A percentile compares a stretch with the other conserved stretches of the same genome.
Evolutionary conservation across 1,140 invertebrate species (phyloP).

Genomic region (Eubasilissa regina): DNA sequence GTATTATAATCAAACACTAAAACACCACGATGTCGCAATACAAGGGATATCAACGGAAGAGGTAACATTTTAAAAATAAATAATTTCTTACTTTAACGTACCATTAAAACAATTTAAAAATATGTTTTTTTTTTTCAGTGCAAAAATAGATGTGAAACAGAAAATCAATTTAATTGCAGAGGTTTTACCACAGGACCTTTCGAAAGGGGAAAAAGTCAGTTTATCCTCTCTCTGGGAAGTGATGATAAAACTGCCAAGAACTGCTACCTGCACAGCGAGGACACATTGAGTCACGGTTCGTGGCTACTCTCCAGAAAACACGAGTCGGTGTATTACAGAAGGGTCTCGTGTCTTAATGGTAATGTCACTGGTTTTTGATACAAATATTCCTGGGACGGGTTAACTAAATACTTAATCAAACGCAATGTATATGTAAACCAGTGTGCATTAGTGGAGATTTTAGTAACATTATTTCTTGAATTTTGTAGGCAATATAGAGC

Average conservation of each 20-base stretch:
- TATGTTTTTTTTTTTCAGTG: constrained; percentile 61
- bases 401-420: too few species aligned
- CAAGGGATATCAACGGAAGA: constrained; percentile 67
- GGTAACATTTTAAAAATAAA: constrained; percentile 59
- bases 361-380: constrained; percentile 50
- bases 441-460: too few species aligned
- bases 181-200: constrained; percentile 64
- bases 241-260: constrained; percentile 45
- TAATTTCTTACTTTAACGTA: background rate
- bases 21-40: constrained; percentile 67
- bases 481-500: too few species aligned
- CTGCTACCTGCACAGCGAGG: constrained; percentile 70
- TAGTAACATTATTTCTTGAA: too few species aligned
- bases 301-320: constrained; percentile 66
- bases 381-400: background rate
- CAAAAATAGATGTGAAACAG: constrained; percentile 66
- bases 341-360: constrained; percentile 71
- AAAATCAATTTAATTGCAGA: constrained; percentile 67
- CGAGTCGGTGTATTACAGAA: constrained; percentile 66
- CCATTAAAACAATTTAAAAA: background rate
- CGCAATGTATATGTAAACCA: too few species aligned
- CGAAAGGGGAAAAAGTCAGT: constrained; percentile 28
- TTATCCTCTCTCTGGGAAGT: constrained; percentile 12
- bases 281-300: constrained; percentile 67
- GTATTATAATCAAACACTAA: constrained; percentile 70